Conservation (phyloP, 2,888 invertebrate genomes). For the Pomacea canaliculata region DNA sequence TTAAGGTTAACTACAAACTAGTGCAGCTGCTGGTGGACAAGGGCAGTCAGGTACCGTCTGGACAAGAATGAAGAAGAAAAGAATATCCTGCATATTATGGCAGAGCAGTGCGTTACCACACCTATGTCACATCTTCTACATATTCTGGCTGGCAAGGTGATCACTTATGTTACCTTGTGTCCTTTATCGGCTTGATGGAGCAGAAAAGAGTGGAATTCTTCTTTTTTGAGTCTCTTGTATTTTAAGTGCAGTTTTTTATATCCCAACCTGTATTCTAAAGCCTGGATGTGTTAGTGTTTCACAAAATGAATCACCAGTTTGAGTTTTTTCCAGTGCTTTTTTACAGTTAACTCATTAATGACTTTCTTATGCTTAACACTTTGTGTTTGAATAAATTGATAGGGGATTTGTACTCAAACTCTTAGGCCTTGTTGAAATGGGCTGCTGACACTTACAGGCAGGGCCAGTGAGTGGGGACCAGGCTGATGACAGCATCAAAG, state of each 20-base stretch:
- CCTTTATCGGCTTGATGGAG: too few relatives aligned
- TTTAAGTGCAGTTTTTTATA: neutral
- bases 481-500: neutral
- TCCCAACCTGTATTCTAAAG: neutral
- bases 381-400: too few relatives aligned
- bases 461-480: too few relatives aligned
- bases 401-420: too few relatives aligned
- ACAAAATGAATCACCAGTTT: neutral
- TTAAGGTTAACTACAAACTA: slow-evolving; percentile 61
- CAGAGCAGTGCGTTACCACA: slow-evolving; percentile 61
- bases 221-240: neutral
- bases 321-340: too few relatives aligned
- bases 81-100: slow-evolving; percentile 68
- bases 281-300: neutral
- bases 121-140: slow-evolving; percentile 55
- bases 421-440: too few relatives aligned
- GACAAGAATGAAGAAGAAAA: slow-evolving; percentile 64
- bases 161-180: neutral
- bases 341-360: too few relatives aligned
- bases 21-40: slow-evolving; percentile 65
- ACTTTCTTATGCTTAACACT: too few relatives aligned
- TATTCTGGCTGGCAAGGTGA: slow-evolving; percentile 57
- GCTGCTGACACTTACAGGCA: too few relatives aligned
- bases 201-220: neutral
- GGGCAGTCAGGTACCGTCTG: slow-evolving; percentile 64